Conservation (phyloP, 2,113 vertebrate species). For the Sapayoa aenigma region DNA sequence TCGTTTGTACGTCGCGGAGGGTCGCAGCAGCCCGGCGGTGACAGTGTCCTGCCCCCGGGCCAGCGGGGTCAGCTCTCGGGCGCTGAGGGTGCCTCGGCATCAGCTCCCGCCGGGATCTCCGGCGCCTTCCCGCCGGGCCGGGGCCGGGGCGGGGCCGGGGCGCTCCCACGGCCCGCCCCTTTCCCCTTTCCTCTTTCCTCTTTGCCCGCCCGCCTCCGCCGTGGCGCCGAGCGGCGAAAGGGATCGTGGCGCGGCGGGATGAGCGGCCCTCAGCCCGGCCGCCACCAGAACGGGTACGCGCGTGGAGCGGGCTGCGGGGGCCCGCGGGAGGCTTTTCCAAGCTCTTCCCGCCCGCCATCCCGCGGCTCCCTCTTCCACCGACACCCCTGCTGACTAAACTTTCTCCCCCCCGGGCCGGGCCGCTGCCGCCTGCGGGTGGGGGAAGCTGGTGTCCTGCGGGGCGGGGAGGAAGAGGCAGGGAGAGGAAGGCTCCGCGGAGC, state of each 20-base stretch:
- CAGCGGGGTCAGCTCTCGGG: fast-evolving
- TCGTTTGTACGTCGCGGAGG: fast-evolving
- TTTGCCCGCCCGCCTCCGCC: background rate
- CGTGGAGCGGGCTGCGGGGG: background rate
- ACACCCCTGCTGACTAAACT: too few relatives aligned
- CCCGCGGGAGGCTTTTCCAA: background rate
- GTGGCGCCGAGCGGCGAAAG: background rate
- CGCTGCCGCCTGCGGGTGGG: background rate
- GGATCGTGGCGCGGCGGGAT: background rate
- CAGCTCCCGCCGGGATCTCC: fast-evolving
- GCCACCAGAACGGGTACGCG: background rate
- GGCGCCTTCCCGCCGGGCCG: too few relatives aligned
- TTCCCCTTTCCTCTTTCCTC: background rate
- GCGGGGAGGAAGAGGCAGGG: background rate
- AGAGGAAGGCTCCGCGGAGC: background rate
- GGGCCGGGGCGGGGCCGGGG: background rate
- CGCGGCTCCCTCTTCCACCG: too few relatives aligned
- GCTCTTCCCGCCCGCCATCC: background rate
- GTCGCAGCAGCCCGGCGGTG: background rate
- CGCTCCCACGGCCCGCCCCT: background rate
- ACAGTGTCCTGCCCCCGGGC: fast-evolving
- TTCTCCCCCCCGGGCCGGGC: background rate
- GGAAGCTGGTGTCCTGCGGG: background rate
- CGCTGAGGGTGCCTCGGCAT: fast-evolving
- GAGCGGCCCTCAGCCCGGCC: background rate